A percentile compares a stretch with the other conserved stretches of the same genome.
These are phyloP conservation scores for Thyatira batis DNA, from an alignment of 2,888 invertebrate genomes.

Conservation along the genomic window DNA sequence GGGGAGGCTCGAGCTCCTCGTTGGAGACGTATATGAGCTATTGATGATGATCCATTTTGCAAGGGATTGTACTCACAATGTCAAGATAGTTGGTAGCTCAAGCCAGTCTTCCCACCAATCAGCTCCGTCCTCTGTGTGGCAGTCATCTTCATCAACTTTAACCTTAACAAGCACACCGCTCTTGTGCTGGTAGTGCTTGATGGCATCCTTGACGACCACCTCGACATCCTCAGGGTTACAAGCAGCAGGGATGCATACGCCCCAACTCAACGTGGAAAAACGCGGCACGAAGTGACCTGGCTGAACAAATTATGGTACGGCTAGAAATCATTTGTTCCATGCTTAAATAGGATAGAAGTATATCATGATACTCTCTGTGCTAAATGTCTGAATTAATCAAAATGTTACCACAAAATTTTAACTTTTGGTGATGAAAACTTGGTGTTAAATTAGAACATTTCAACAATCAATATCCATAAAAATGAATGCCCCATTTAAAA, in stretches of 20 bases:
- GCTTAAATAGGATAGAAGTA: too few relatives aligned
- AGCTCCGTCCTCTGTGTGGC: constrained; percentile 73
- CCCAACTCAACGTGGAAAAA: constrained; percentile 88
- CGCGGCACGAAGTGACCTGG: constrained; percentile 88
- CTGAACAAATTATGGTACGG: constrained; percentile 75
- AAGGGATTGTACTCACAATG: constrained; percentile 64
- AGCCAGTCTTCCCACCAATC: constrained; percentile 66
- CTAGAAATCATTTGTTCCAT: constrained; percentile 28
- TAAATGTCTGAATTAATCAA: too few relatives aligned
- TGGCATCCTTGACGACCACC: constrained; percentile 79
- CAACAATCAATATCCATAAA: neutral
- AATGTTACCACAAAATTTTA: too few relatives aligned
- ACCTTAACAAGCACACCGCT: constrained; percentile 82
- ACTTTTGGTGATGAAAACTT: neutral
- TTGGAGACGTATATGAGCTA: too few relatives aligned
- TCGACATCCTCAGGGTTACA: constrained; percentile 84
- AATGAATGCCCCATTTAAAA: neutral
- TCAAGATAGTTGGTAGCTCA: constrained; percentile 64
- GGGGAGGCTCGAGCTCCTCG: too few relatives aligned
- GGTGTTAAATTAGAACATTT: neutral
- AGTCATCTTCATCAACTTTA: constrained; percentile 84
- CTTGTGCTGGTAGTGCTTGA: constrained; percentile 83
- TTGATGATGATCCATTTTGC: too few relatives aligned
- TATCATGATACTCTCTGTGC: too few relatives aligned
- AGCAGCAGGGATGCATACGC: constrained; percentile 85